phyloP scores from a whole-genome alignment of 1,140 invertebrate species.

The Archivesica marissinica region DNA sequence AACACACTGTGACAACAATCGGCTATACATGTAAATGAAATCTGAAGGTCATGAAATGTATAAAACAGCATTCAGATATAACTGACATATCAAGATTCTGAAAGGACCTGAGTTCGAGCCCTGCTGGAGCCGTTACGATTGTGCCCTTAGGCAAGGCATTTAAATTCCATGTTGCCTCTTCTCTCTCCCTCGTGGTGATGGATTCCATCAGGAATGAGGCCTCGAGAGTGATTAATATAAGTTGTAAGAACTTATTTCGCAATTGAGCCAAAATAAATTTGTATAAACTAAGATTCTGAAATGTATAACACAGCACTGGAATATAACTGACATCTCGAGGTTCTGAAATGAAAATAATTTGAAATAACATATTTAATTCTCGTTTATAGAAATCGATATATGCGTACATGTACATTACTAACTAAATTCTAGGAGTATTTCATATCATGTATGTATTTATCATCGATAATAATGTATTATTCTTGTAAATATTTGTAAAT shows the following conservation, averaged over 20 bases:
- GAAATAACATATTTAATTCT: too few relatives aligned
- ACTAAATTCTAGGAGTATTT: background rate
- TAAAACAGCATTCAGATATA: background rate
- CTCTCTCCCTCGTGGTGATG: background rate
- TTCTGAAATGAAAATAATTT: too few relatives aligned
- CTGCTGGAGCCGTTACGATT: background rate
- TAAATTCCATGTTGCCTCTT: too few relatives aligned
- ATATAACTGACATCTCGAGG: constrained; percentile 76
- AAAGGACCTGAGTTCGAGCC: background rate
- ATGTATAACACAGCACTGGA: constrained; percentile 79
- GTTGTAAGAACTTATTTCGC: background rate
- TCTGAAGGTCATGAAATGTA: background rate
- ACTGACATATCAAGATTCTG: background rate
- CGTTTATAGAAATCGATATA: background rate
- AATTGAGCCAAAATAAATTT: background rate
- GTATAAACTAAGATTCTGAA: background rate
- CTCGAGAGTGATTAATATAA: background rate
- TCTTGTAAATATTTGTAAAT: background rate
- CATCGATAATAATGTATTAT: background rate
- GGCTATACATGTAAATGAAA: background rate
- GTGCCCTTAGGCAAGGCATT: background rate
- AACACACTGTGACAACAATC: background rate
- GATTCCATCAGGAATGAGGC: background rate
- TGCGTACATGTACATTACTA: background rate
- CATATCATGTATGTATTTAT: background rate